Evolutionary conservation across 2,113 vertebrate species (phyloP), one percentile per base, ranked within the genome.

Genomic region (Axis porcinus): DNA sequence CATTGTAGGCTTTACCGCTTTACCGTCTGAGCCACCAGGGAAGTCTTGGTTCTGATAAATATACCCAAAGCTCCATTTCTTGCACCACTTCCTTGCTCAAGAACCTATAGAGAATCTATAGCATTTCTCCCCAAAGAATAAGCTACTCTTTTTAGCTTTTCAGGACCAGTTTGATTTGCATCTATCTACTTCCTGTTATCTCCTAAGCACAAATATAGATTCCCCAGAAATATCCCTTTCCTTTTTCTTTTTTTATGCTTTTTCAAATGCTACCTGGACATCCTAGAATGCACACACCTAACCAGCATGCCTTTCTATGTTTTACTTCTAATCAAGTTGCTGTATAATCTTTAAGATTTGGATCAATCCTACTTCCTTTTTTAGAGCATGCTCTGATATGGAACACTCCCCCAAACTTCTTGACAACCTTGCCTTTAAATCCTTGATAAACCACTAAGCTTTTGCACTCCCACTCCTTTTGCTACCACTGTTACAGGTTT

Each of bases 251-350:
- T 28, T n/a, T n/a, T 54, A 47, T 14, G 33, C 43, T 54, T 96
- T 64, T 83, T 21, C 40, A 93, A 74, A 92, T 82, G 23, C 17
- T 82, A 47, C 9, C 19, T 64, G 36, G 27, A 40, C 15, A 83
- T 11, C 30, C 33, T 84, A 89, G 74, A 25, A 50, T 79, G 60
- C 55, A 8, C 28, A 62, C 10, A 78, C 52, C 6, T 50, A 43
- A 2, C 3, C 9, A 76, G 3, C 7, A 83, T 3, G 6, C 0
- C 0, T 86, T 86, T 87, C 62, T 94, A 13, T 50, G 45, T 60
- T 84, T 91, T 88, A 47, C 36, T 96, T 95, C 60, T 82, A 86
- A 94, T 36, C 30, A 87, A 95, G 54, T 23, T 84, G 47, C n/a
- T 64, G 4, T 40, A 15, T 93, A 86, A 74, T 74, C 17, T 64